Evolutionary conservation across 2,888 invertebrate genomes (phyloP).

Genomic region (Drosophila pseudotalamancana): DNA sequence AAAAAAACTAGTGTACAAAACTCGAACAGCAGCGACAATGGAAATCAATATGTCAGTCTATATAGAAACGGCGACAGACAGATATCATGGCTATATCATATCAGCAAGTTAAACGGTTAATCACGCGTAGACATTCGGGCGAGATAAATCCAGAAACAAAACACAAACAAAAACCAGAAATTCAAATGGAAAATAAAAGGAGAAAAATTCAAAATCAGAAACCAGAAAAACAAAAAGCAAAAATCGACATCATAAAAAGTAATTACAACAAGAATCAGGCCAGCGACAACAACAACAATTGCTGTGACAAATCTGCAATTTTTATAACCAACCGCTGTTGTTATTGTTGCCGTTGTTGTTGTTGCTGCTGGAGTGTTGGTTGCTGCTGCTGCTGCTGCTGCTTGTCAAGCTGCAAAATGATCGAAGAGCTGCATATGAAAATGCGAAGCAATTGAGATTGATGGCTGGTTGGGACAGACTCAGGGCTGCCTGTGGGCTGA

Average conservation of each 20-base stretch:
- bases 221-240: slow-evolving; percentile 14
- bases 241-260: slow-evolving; percentile 61
- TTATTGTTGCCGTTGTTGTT: slow-evolving; percentile 24
- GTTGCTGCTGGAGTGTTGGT: slow-evolving; percentile 30
- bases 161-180: not conserved
- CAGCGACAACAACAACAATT: slow-evolving; percentile 55
- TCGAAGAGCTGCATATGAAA: slow-evolving; percentile 79
- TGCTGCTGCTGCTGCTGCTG: slow-evolving; percentile 45
- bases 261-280: slow-evolving; percentile 72
- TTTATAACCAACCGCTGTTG: slow-evolving; percentile 51
- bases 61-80: slow-evolving; percentile 45
- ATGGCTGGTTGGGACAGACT: slow-evolving; percentile 64
- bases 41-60: slow-evolving; percentile 52
- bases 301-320: slow-evolving; percentile 78
- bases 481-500: slow-evolving; percentile 61
- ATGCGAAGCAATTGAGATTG: slow-evolving; percentile 80
- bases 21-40: slow-evolving; percentile 46
- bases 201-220: slow-evolving; percentile 23
- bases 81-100: slow-evolving; percentile 67
- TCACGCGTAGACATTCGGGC: slow-evolving; percentile 73
- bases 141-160: slow-evolving; percentile 59
- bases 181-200: slow-evolving; percentile 4
- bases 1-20: slow-evolving; percentile 29
- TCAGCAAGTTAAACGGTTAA: slow-evolving; percentile 75
- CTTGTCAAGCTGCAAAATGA: slow-evolving; percentile 73